These are phyloP conservation scores for Drosophila grimshawi DNA, from an alignment of 1,140 invertebrate species.

Conservation along the genomic window DNA sequence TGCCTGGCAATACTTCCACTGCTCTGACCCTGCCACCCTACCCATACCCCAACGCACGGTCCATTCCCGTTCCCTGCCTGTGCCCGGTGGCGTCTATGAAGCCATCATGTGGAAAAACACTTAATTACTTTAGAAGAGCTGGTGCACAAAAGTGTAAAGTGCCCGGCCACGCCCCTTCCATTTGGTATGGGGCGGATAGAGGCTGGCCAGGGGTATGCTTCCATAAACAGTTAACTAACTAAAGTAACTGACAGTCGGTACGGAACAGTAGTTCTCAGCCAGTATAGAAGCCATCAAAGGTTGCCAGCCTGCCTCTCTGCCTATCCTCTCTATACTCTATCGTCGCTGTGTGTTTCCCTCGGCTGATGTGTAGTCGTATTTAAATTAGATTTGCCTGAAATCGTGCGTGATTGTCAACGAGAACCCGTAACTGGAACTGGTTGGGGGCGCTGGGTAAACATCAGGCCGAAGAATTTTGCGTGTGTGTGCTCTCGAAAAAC, in stretches of 20 bases:
- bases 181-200: background rate
- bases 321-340: background rate
- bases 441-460: constrained; percentile 54
- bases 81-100: constrained; percentile 64
- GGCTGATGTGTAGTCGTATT: constrained; percentile 77
- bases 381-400: constrained; percentile 82
- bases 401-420: constrained; percentile 79
- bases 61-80: constrained; percentile 5
- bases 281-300: constrained; percentile 63
- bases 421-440: constrained; percentile 8
- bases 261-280: constrained; percentile 29
- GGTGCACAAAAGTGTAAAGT: constrained; percentile 79
- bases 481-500: constrained; percentile 72
- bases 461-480: constrained; percentile 49
- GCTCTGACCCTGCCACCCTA: constrained; percentile 14
- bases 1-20: constrained; percentile 48
- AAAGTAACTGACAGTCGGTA: constrained; percentile 63
- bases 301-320: constrained; percentile 29
- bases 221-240: constrained; percentile 83
- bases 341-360: background rate
- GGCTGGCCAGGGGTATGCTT: constrained; percentile 36
- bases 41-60: constrained; percentile 6
- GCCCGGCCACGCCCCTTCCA: constrained; percentile 63
- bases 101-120: constrained; percentile 82
- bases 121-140: constrained; percentile 82